Conservation (phyloP, 2,113 vertebrate species). For the Rhinopithecus roxellana region DNA sequence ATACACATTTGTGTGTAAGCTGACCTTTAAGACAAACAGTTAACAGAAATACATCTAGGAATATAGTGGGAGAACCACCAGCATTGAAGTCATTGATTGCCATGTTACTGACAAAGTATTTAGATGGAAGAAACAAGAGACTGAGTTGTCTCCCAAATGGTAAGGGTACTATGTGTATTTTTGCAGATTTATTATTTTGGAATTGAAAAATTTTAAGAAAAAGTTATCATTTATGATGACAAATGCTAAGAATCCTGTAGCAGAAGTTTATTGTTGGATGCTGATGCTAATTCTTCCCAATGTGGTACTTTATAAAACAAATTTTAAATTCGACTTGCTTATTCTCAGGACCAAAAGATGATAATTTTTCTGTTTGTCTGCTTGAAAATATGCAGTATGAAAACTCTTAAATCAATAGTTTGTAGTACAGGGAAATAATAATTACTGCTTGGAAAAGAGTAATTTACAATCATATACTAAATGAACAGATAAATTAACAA, state of each 20-base stretch:
- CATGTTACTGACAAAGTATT: background rate
- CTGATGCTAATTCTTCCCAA: background rate
- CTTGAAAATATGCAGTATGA: constrained; percentile 6
- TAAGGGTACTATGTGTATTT: background rate
- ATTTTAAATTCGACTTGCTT: background rate
- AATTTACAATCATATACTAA: background rate
- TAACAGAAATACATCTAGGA: background rate
- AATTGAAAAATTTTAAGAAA: background rate
- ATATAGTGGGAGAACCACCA: background rate
- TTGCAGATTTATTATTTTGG: background rate
- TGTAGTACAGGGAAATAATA: background rate
- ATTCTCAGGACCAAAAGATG: background rate
- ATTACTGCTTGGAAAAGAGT: background rate
- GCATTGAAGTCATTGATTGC: background rate
- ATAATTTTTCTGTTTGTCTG: background rate
- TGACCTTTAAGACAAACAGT: background rate
- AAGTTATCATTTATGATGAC: background rate
- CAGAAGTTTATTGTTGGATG: background rate
- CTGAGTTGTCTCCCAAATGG: background rate
- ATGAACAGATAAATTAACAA: background rate
- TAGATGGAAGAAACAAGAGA: background rate
- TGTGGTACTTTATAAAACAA: background rate
- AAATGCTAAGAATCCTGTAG: background rate
- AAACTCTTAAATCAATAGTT: background rate
- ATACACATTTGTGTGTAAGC: background rate